Evolutionary conservation across 1,140 invertebrate species (phyloP), one percentile per base, ranked within the genome.

Genomic region (Ptiloglossa arizonensis): DNA sequence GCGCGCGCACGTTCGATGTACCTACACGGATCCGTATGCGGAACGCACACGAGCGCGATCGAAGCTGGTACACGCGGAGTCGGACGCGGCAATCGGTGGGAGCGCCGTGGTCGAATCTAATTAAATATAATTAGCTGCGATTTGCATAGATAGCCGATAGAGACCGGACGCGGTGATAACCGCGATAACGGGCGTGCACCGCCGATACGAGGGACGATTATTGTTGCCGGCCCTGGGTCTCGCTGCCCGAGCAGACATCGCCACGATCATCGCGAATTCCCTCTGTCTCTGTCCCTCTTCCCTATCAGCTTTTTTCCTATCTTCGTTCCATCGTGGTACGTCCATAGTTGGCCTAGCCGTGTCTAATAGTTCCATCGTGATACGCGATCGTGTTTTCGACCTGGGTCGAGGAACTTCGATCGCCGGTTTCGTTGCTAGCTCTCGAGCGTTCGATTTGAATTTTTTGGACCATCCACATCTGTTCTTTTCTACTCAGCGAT

Each of bases 91-190:
- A 89, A 91, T 91, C 89, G 86, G 89, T 89, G 87, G 86, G 87
- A 88, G 86, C 87, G 87, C 87, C 87, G 87, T 83, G 89, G 88
- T 90, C 88, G 91, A 92, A 92, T 92, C 91, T 93, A 92, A 93
- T 93, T 93, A 93, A 93, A 93, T 93, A 93, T 93, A 92, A 92
- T 93, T 93, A 92, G 92, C 88, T 87, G 88, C 85, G 91, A 93
- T 93, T 93, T 92, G 91, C 91, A 92, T 92, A 92, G 92, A 92
- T 92, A 92, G 86, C 78, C 88, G 90, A 92, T 91, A 88, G 89
- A 91, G 90, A 90, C 91, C 92, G 91, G 91, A 92, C 90, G 91
- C 91, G 86, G 82, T 88, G 91, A 92, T 93, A 92, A 92, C 82
- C 86, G 87, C 87, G 91, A 92, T 92, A 92, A 92, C 89, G 86